Percentiles rank a stretch among this genome's conserved stretches.
These are phyloP conservation scores for Diplodus sargus DNA, from an alignment of 2,797 vertebrate species.

Conservation along the genomic window DNA sequence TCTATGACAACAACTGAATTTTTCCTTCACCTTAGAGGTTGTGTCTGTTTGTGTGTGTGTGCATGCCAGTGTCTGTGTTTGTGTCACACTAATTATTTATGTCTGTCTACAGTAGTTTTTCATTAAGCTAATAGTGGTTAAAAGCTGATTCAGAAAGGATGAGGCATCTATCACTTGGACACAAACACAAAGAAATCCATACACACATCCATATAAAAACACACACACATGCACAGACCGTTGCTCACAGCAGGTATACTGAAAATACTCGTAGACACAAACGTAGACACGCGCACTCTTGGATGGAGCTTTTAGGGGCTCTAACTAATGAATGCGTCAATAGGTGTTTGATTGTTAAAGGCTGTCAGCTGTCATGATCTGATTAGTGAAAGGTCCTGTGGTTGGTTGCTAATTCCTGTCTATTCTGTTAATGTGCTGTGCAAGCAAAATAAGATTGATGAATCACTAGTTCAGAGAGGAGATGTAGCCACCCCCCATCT, in stretches of 20 bases:
- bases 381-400: conserved; percentile 76
- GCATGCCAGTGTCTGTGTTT: conserved; percentile 31
- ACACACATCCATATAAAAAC: conserved; percentile 49
- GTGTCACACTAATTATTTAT: conserved; percentile 68
- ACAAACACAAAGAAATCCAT: conserved; percentile 67
- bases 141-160: conserved; percentile 76
- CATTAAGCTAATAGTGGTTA: conserved; percentile 80
- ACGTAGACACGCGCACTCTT: conserved; percentile 32
- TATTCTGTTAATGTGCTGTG: conserved; percentile 68
- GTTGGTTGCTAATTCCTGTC: conserved; percentile 68
- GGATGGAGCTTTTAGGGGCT: conserved; percentile 60
- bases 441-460: conserved; percentile 67
- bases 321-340: conserved; percentile 74
- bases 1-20: conserved; percentile 12
- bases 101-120: conserved; percentile 73
- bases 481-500: not conserved
- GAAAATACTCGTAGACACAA: conserved; percentile 9
- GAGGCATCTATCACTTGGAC: conserved; percentile 71
- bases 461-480: conserved; percentile 44
- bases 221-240: conserved; percentile 17
- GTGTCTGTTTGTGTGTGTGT: conserved; percentile 42
- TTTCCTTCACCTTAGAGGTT: conserved; percentile 12
- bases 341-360: conserved; percentile 75
- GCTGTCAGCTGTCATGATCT: conserved; percentile 76
- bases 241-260: conserved; percentile 15